Conservation (phyloP, 2,888 invertebrate genomes). For the Cheilosia pagana region DNA sequence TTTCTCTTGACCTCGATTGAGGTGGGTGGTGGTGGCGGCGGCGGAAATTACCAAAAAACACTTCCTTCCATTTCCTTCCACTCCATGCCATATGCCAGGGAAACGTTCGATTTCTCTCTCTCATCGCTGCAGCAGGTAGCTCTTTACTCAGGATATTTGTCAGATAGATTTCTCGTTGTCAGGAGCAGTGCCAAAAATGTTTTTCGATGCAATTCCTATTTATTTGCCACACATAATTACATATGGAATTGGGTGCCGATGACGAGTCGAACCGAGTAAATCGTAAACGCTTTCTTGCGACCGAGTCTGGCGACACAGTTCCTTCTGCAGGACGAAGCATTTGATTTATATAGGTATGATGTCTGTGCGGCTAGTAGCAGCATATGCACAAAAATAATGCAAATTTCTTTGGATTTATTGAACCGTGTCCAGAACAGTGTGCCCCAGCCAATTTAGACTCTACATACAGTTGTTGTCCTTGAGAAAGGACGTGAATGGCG, state of each 20-base stretch:
- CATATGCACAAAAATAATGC: slow-evolving; percentile 52
- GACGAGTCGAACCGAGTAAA: slow-evolving; percentile 50
- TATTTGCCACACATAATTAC: slow-evolving; percentile 70
- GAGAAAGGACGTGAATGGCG: slow-evolving; percentile 1
- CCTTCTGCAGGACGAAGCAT: slow-evolving; percentile 45
- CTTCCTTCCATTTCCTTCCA: background rate
- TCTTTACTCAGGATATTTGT: slow-evolving; percentile 16
- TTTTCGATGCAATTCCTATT: slow-evolving; percentile 57
- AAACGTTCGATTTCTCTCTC: background rate
- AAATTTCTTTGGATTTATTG: slow-evolving; percentile 62
- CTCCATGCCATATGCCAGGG: slow-evolving; percentile 28
- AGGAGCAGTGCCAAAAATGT: slow-evolving; percentile 56
- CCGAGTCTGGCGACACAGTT: slow-evolving; percentile 61
- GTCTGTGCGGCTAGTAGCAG: slow-evolving; percentile 43
- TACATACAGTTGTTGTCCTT: slow-evolving; percentile 32
- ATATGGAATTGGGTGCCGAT: slow-evolving; percentile 72
- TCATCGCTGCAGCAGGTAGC: slow-evolving; percentile 49
- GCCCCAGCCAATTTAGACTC: slow-evolving; percentile 47
- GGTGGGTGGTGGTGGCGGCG: slow-evolving; percentile 14
- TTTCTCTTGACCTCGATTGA: slow-evolving; percentile 42
- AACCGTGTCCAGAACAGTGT: slow-evolving; percentile 56
- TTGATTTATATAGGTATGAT: slow-evolving; percentile 36
- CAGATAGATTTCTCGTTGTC: slow-evolving; percentile 25
- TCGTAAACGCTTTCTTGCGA: slow-evolving; percentile 10
- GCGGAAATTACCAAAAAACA: slow-evolving; percentile 21